A percentile compares a stretch with the other conserved stretches of the same genome.
These are phyloP conservation scores for Caenorhabditis imperialis DNA, from an alignment of 2,888 invertebrate genomes.

Conservation along the genomic window DNA sequence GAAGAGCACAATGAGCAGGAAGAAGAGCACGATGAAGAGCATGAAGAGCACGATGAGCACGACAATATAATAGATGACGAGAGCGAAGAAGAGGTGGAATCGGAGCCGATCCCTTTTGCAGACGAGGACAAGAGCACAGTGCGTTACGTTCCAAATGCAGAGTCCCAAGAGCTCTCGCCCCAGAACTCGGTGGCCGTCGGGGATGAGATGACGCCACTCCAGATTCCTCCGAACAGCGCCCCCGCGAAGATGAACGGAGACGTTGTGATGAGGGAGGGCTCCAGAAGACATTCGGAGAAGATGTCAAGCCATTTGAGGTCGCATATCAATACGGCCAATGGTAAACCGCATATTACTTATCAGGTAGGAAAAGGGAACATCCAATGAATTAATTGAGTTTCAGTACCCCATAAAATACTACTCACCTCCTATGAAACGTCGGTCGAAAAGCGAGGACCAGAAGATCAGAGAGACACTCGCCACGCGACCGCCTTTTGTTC, in stretches of 20 bases:
- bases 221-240: not conserved
- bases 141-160: slow-evolving; percentile 15
- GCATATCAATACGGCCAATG: slow-evolving; percentile 43
- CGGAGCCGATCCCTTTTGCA: not conserved
- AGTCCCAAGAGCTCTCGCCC: slow-evolving; percentile 9
- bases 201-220: too few relatives aligned
- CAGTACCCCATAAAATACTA: slow-evolving; percentile 44
- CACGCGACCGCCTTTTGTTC: slow-evolving; percentile 43
- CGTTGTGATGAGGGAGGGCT: too few relatives aligned
- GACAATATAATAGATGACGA: slow-evolving; percentile 9
- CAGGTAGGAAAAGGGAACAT: too few relatives aligned
- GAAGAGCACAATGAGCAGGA: not conserved
- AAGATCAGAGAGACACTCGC: slow-evolving; percentile 17
- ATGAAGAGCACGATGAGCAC: not conserved
- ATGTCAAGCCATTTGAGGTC: slow-evolving; percentile 43
- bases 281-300: not conserved
- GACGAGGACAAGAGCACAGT: slow-evolving; percentile 30
- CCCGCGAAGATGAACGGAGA: too few relatives aligned
- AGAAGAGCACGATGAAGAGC: not conserved
- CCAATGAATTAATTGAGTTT: too few relatives aligned
- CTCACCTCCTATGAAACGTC: slow-evolving; percentile 46
- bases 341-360: slow-evolving; percentile 43
- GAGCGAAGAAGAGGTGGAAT: slow-evolving; percentile 5
- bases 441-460: slow-evolving; percentile 46
- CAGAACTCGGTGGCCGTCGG: slow-evolving; percentile 1